Base-by-base conservation (phyloP, 2,113 vertebrate genomes). In the Campylomormyrus tamandua region DNA sequence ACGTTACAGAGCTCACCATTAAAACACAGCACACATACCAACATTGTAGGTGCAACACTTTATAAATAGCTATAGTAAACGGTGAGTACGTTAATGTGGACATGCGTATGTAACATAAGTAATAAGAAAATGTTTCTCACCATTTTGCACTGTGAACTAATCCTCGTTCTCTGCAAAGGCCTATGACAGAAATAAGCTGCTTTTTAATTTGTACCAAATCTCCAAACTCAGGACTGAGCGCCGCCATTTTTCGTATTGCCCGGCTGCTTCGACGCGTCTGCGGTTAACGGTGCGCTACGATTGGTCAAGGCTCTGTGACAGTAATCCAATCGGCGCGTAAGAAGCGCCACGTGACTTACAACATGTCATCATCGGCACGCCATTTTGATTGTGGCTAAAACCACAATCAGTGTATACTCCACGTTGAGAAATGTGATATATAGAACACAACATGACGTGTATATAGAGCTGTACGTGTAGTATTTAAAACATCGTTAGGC, bases 111-210 rank as follows among this genome's bases (percentile, higher is more conserved):
- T 21, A 21, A 39, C 5, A 87, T 62, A 87, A 56, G 17, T 74
- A 1, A 11, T 80, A 0, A 52, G 21, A 45, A 27, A 1, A 27
- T 7, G 5, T 45, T 5, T 88, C 94, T 96, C 94, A 99, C 98
- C 98, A 99, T 93, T 99, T 99, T n/a, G 97, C 96, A 87, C 98
- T 99, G 91, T 99, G 98, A 90, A 98, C 94, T 46, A 99, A 94
- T 21, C 98, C 98, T 46, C 98, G 96, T 92, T 99, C 98, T 48
- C 97, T 97, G 88, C 98, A 99, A 21, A 98, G 96, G 50, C 96
- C 96, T 77, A 97, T 97, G 5, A 98, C 96, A 4, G 96, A 96
- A 91, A 98, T 94, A 45, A 99, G 94, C 91, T 99, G 97, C 92
- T 97, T 98, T 94, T 99, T 99, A 1, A 99, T 97, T 91, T 97